phyloP scores from a whole-genome alignment of 2,888 invertebrate species.

The Drosophila mimica region DNA sequence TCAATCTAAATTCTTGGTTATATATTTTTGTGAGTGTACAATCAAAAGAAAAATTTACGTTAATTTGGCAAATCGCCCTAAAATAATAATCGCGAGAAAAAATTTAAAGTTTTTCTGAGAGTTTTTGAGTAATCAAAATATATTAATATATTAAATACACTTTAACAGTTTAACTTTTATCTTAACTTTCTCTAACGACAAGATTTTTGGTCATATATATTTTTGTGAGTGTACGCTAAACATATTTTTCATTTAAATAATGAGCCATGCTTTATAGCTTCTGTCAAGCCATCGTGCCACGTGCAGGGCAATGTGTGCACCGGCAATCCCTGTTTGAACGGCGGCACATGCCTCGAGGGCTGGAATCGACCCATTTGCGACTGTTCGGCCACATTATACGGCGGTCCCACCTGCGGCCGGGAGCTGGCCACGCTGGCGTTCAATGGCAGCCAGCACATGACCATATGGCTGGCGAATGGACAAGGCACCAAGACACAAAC shows the following conservation, averaged over 20 bases:
- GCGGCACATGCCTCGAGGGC: constrained; percentile 94
- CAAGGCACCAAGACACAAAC: constrained; percentile 92
- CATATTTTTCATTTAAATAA: background rate
- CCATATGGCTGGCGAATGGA: constrained; percentile 90
- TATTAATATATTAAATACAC: background rate
- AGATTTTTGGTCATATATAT: background rate
- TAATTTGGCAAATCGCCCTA: background rate
- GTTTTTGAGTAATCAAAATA: background rate
- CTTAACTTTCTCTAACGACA: background rate
- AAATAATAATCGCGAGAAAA: background rate
- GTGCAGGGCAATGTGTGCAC: constrained; percentile 92
- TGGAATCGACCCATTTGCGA: constrained; percentile 98
- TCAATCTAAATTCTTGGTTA: background rate
- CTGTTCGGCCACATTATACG: constrained; percentile 94
- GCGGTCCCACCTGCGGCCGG: constrained; percentile 96
- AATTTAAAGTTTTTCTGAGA: background rate
- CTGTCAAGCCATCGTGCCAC: constrained; percentile 95
- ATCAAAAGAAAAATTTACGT: background rate
- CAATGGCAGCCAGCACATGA: constrained; percentile 95
- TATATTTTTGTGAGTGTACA: background rate
- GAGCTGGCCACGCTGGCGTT: constrained; percentile 95
- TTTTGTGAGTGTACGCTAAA: background rate
- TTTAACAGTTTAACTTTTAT: background rate
- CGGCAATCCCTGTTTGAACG: constrained; percentile 95
- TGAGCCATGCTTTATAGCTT: constrained; percentile 86